phyloP scores from a whole-genome alignment of 2,113 vertebrate genomes.

The Pedetes capensis region DNA sequence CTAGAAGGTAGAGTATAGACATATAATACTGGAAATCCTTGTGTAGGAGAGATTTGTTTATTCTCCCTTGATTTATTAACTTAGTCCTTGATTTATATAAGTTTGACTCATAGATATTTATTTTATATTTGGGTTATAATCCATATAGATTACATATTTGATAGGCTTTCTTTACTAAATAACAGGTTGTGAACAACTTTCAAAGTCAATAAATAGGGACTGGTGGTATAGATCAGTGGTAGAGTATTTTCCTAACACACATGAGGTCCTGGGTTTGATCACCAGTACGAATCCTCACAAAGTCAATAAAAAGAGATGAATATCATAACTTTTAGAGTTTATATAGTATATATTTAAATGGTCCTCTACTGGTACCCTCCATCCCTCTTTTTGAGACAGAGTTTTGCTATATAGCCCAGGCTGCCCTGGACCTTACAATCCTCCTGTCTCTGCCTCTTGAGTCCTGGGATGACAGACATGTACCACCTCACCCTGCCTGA shows the following conservation, averaged over 20 bases:
- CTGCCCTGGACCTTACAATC: background rate
- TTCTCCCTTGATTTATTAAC: background rate
- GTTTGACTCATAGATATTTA: background rate
- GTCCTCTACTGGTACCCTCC: background rate
- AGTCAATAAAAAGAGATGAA: background rate
- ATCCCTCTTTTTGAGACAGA: background rate
- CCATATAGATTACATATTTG: background rate
- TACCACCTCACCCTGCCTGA: too few species aligned
- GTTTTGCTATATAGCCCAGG: background rate
- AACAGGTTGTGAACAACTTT: conserved; percentile 18
- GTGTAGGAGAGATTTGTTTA: background rate
- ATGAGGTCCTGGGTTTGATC: background rate
- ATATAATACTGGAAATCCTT: background rate
- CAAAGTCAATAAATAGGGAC: background rate
- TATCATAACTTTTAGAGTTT: background rate
- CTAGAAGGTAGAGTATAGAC: background rate
- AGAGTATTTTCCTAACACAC: background rate
- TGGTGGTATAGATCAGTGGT: background rate
- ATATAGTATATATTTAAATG: background rate
- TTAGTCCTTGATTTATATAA: background rate
- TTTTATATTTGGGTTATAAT: conserved; percentile 24
- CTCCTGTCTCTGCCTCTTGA: background rate
- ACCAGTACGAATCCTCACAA: background rate
- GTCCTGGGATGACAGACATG: too few species aligned
- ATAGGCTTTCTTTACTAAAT: background rate